These are phyloP conservation scores for Oxyteleia sp. DNA, from an alignment of 2,888 invertebrate genomes.

Conservation along the genomic window DNA sequence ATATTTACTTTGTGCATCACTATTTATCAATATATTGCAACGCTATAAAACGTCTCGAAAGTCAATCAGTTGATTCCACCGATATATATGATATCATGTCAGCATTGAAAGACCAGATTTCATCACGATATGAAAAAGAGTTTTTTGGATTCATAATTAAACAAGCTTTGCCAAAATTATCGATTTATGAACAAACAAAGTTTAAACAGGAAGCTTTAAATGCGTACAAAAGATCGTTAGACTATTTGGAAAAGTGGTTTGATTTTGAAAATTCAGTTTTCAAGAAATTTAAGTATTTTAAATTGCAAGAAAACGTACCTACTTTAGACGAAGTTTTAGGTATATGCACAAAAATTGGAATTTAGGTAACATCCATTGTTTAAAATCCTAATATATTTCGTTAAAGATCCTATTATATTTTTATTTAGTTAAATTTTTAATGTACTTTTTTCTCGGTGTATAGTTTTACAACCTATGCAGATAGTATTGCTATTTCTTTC, in stretches of 20 bases:
- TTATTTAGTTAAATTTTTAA: too few relatives aligned
- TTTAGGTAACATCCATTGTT: neutral
- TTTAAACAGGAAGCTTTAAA: conserved; percentile 21
- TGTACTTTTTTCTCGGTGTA: too few relatives aligned
- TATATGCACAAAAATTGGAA: conserved; percentile 14
- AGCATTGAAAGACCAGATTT: conserved; percentile 12
- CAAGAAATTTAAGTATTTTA: conserved; percentile 10
- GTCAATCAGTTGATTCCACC: too few relatives aligned
- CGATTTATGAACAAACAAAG: neutral
- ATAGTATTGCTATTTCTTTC: too few relatives aligned
- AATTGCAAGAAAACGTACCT: conserved; percentile 8
- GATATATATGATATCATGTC: conserved; percentile 9
- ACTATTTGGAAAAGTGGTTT: conserved; percentile 19
- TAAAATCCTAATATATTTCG: too few relatives aligned
- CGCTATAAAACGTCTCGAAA: too few relatives aligned
- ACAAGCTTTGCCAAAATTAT: conserved; percentile 13
- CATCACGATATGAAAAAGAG: neutral
- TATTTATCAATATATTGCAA: too few relatives aligned
- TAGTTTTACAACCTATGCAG: too few relatives aligned
- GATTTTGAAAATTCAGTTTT: conserved; percentile 9
- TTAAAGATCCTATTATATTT: too few relatives aligned
- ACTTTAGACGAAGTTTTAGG: conserved; percentile 7
- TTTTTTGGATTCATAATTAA: neutral
- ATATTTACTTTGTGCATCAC: too few relatives aligned
- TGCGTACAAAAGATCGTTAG: conserved; percentile 11